Evolutionary conservation across 1,140 invertebrate species (phyloP).

Genomic region (Micrasema longulum): DNA sequence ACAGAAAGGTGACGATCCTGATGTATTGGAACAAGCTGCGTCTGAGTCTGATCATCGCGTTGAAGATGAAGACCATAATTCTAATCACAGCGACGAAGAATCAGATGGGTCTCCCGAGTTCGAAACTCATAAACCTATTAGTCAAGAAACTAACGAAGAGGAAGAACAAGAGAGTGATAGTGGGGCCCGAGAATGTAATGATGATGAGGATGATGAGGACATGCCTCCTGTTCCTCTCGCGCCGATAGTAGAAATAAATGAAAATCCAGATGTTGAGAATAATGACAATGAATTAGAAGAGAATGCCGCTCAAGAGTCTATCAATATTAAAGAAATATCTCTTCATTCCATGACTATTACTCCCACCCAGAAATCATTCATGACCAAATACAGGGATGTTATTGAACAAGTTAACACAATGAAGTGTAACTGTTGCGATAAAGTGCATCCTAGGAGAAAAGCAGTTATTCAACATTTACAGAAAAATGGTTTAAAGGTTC

Average conservation of each 20-base stretch:
- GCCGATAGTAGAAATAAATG: constrained; percentile 65
- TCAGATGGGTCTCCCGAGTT: neutral
- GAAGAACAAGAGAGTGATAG: constrained; percentile 54
- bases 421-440: constrained; percentile 64
- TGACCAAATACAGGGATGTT: constrained; percentile 63
- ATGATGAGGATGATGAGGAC: constrained; percentile 58
- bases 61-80: constrained; percentile 46
- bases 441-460: constrained; percentile 64
- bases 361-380: constrained; percentile 65
- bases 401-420: constrained; percentile 67
- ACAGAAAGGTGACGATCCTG: constrained; percentile 37
- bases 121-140: constrained; percentile 9
- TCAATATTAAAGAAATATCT: constrained; percentile 33
- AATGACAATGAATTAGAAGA: constrained; percentile 59
- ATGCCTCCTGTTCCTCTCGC: constrained; percentile 58
- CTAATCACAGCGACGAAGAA: constrained; percentile 25
- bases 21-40: neutral
- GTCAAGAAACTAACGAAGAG: constrained; percentile 37
- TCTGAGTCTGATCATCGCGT: constrained; percentile 25
- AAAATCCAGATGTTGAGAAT: constrained; percentile 59
- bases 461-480: constrained; percentile 67
- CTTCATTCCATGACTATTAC: constrained; percentile 56
- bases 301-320: constrained; percentile 57
- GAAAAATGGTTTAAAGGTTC: constrained; percentile 67
- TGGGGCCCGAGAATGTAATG: constrained; percentile 40